A percentile compares a stretch with the other conserved stretches of the same genome.
phyloP scores from a whole-genome alignment of 2,797 vertebrate genomes.

The Sebastes alutus region DNA sequence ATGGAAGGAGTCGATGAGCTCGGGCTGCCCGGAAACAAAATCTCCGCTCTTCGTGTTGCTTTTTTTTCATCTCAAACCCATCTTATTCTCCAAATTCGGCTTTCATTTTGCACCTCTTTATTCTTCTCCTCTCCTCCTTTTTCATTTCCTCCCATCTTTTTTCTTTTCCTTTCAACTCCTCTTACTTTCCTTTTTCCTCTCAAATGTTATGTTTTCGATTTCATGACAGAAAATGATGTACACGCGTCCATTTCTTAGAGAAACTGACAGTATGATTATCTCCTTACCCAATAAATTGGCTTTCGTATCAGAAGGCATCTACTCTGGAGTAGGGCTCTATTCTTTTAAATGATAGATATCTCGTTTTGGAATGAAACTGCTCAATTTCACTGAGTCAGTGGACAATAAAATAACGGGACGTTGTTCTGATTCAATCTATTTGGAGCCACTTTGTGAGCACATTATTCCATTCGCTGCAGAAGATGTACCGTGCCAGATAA shows the following conservation, averaged over 20 bases:
- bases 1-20: neutral
- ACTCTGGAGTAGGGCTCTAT: neutral
- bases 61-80: neutral
- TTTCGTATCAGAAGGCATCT: neutral
- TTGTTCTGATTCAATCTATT: conserved; percentile 58
- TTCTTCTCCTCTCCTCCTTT: neutral
- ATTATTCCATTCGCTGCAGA: conserved; percentile 42
- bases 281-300: neutral
- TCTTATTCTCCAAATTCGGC: neutral
- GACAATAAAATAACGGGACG: conserved; percentile 53
- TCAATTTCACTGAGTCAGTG: conserved; percentile 44
- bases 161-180: neutral
- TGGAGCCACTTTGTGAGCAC: conserved; percentile 52
- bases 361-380: conserved; percentile 19
- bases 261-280: neutral
- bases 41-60: neutral
- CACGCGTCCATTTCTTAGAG: neutral
- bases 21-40: conserved; percentile 32
- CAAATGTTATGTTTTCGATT: neutral
- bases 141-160: too few species aligned
- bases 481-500: conserved; percentile 41
- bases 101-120: neutral
- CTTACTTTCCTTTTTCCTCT: neutral
- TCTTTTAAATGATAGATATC: neutral
- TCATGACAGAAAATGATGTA: neutral